Conservation (phyloP, 2,797 vertebrate genomes). For the Danio albolineatus region DNA sequence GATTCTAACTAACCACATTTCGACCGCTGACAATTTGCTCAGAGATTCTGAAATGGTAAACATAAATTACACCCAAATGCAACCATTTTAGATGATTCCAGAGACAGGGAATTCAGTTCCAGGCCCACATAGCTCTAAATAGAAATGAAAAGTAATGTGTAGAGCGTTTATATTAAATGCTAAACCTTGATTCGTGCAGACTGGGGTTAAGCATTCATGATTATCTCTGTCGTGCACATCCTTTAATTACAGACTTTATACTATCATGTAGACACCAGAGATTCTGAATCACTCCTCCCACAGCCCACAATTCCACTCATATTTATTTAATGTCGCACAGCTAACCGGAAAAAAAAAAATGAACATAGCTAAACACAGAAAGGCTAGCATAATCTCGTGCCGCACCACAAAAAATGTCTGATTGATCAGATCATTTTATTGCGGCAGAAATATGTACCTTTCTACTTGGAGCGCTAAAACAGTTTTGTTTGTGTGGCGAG, state of each 20-base stretch:
- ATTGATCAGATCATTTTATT: conserved; percentile 7
- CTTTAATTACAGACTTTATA: conserved; percentile 30
- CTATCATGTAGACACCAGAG: conserved; percentile 39
- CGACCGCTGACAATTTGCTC: conserved; percentile 3
- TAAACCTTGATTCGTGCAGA: background rate
- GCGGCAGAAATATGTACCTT: background rate
- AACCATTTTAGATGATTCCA: background rate
- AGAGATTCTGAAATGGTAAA: conserved; percentile 1
- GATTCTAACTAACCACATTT: conserved; percentile 21
- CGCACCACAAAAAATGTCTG: background rate
- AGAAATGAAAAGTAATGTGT: background rate
- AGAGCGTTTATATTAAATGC: conserved; percentile 29
- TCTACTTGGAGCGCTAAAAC: background rate
- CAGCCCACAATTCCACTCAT: conserved; percentile 14
- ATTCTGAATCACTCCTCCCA: conserved; percentile 32
- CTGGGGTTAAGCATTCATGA: conserved; percentile 28
- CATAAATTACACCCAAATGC: conserved; percentile 24
- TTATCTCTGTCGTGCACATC: conserved; percentile 13
- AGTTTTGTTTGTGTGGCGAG: conserved; percentile 1
- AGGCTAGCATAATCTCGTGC: background rate
- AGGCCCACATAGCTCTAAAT: conserved; percentile 14
- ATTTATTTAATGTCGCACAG: conserved; percentile 25
- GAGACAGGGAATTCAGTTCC: conserved; percentile 17
- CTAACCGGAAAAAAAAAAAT: conserved; percentile 14
- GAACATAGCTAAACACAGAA: background rate